These are phyloP conservation scores for Marronus borbonicus DNA, from an alignment of 2,888 invertebrate genomes.

Conservation along the genomic window DNA sequence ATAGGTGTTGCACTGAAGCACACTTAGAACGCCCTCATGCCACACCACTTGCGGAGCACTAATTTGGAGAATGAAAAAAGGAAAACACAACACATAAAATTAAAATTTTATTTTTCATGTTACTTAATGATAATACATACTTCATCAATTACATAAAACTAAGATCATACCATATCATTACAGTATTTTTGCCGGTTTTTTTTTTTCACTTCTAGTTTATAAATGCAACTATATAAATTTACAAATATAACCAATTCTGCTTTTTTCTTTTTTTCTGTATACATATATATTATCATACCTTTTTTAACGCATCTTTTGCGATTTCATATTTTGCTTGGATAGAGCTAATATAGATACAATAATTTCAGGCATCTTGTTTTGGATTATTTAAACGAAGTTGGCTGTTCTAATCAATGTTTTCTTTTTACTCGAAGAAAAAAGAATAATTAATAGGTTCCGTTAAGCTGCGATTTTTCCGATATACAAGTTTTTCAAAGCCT, in stretches of 20 bases:
- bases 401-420: too few relatives aligned
- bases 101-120: conserved; percentile 44
- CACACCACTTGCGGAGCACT: too few relatives aligned
- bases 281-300: background rate
- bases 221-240: conserved; percentile 51
- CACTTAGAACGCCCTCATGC: too few relatives aligned
- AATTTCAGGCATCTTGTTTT: background rate
- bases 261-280: conserved; percentile 5
- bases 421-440: too few relatives aligned
- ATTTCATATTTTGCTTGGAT: background rate
- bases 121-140: conserved; percentile 43
- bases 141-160: conserved; percentile 34
- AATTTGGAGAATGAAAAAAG: too few relatives aligned
- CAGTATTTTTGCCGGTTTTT: conserved; percentile 4
- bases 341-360: background rate
- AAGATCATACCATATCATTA: conserved; percentile 29
- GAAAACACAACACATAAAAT: conserved; percentile 6
- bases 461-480: too few relatives aligned
- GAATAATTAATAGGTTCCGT: too few relatives aligned
- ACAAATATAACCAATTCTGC: conserved; percentile 47
- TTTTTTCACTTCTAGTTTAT: conserved; percentile 33
- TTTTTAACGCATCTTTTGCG: background rate
- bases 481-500: too few relatives aligned
- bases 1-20: too few relatives aligned
- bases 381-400: background rate